A percentile compares a stretch with the other conserved stretches of the same genome.
Conservation (phyloP, 2,888 invertebrate genomes). For the Tinea trinotella region DNA sequence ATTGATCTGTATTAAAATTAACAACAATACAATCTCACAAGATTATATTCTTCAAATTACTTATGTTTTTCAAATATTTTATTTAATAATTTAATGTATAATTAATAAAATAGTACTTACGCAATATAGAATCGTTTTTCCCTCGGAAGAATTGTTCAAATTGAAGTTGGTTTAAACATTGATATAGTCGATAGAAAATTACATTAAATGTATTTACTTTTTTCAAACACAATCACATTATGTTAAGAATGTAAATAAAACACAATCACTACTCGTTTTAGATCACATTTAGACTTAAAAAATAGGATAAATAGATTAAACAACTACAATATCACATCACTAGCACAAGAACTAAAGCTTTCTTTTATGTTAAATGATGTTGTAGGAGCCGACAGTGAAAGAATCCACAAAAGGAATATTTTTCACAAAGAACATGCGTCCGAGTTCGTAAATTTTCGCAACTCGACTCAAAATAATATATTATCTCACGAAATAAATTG, state of each 20-base stretch:
- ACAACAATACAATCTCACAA: too few species aligned
- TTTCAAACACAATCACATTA: slow-evolving; percentile 36
- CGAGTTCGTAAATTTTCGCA: slow-evolving; percentile 35
- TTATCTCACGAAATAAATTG: slow-evolving; percentile 59
- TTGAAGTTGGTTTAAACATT: neutral
- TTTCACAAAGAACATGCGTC: slow-evolving; percentile 27
- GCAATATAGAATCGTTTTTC: neutral
- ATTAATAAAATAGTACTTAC: neutral
- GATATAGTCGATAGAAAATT: neutral
- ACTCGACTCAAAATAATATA: slow-evolving; percentile 50
- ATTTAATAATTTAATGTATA: too few species aligned
- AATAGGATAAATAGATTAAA: neutral
- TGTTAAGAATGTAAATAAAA: slow-evolving; percentile 39
- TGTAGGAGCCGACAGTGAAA: slow-evolving; percentile 22
- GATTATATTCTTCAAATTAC: too few species aligned
- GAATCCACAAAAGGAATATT: slow-evolving; percentile 33
- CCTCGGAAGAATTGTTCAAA: neutral
- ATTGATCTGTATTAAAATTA: too few species aligned
- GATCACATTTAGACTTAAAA: slow-evolving; percentile 25
- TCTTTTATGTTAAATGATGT: neutral
- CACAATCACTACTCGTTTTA: slow-evolving; percentile 28
- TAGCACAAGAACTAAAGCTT: neutral
- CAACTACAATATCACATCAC: neutral
- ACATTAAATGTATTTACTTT: neutral
- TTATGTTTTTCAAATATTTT: too few species aligned